phyloP scores from a whole-genome alignment of 23 tunicate species.

The Clavelina lepadiformis region DNA sequence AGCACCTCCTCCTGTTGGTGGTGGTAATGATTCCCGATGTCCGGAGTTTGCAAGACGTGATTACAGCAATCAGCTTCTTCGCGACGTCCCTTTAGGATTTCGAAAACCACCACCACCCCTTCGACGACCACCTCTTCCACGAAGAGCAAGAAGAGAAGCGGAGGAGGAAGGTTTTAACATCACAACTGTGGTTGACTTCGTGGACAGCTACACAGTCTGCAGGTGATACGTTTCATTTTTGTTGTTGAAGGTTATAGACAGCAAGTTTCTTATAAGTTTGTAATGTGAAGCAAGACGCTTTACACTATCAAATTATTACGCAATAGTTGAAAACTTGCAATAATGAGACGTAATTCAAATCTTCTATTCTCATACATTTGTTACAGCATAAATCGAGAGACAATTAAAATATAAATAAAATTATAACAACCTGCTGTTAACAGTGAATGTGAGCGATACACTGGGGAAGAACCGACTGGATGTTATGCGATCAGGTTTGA shows the following conservation, averaged over 20 bases:
- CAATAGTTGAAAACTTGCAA: no score
- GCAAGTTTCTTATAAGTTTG: neutral
- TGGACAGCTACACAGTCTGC: constrained; percentile 24
- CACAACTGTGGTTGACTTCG: constrained; percentile 5
- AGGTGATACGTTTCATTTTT: constrained; percentile 2
- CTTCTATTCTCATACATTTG: neutral
- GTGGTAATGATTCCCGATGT: constrained; percentile 6
- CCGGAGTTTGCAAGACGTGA: constrained; percentile 1
- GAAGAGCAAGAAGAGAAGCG: neutral
- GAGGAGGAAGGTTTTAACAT: neutral
- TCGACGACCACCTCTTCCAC: constrained; percentile 1
- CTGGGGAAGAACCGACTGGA: constrained; percentile 14
- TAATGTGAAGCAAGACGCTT: neutral
- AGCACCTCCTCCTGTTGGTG: neutral
- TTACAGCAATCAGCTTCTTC: neutral
- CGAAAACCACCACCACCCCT: neutral
- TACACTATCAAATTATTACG: no score
- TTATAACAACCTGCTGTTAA: neutral
- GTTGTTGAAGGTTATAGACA: neutral
- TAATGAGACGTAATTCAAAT: no score
- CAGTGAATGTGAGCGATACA: constrained; percentile 25
- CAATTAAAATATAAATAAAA: neutral
- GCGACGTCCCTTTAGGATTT: neutral
- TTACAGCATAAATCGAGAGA: neutral
- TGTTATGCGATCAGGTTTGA: constrained; percentile 20